Base-by-base conservation (phyloP, 2,797 vertebrate genomes). In the Enteromius mattozi region DNA sequence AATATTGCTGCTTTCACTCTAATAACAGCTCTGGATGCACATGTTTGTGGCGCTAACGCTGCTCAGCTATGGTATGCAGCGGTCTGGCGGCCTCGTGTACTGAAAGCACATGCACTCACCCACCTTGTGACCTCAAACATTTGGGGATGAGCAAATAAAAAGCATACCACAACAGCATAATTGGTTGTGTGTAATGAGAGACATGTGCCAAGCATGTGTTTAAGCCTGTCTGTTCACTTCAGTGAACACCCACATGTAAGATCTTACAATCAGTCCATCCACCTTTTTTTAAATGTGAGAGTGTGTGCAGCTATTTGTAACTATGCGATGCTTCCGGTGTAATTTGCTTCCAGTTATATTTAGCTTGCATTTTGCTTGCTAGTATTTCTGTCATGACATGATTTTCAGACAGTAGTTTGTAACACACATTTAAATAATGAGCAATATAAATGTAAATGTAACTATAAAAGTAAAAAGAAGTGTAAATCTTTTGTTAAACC, bases 51-150 rank as follows among this genome's bases (percentile, higher is more conserved):
- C 0, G 2, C 4, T 74, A 61, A 45, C 13, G 19, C 35, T 7
- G 35, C 35, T 61, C 63, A 59, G 35, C 65, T 37, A 24, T 61
- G 49, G 40, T 71, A 79, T 77, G 66, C 51, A 82, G 40, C 0
- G n/a, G 70, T 66, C 30, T 37, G 61, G 33, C 6, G 0, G 42
- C 37, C 54, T 71, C 7, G 45, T 79, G 69, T 47, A 72, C 19
- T 5, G 19, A 66, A 33, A 80, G 33, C 68, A 83, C 75, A 42
- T 72, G 45, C 21, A 35, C 49, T 68, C 54, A 8, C 51, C 59
- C 27, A 54, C 30, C 66, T 75, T 83, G 66, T 79, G 75, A 80
- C 68, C 75, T 45, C 56, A 83, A 65, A 49, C 33, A 84, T 76
- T 70, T 61, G 33, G 10, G 10, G 65, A 84, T 61, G 71, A 69